These are phyloP conservation scores for Dolomedes plantarius DNA, from an alignment of 2,888 invertebrate genomes.

Conservation along the genomic window DNA sequence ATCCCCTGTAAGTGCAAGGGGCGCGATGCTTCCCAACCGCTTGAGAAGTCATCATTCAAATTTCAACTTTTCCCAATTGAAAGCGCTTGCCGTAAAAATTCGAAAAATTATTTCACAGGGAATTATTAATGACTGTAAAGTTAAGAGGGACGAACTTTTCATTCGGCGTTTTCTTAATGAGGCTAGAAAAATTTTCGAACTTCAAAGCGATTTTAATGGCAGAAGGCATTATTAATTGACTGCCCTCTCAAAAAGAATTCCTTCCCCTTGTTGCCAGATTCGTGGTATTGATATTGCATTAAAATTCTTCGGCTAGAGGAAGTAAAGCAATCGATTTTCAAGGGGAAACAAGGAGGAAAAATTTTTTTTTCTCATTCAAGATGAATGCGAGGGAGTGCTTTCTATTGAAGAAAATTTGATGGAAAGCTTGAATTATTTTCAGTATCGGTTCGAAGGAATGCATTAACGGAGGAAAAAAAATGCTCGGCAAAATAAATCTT, in stretches of 20 bases:
- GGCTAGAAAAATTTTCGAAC: neutral
- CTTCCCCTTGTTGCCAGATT: slow-evolving; percentile 14
- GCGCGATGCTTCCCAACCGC: neutral
- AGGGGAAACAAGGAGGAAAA: neutral
- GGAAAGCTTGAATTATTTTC: neutral
- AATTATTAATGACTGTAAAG: slow-evolving; percentile 2
- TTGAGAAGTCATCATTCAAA: slow-evolving; percentile 1
- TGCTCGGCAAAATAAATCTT: neutral
- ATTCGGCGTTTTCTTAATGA: neutral
- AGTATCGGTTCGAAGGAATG: neutral
- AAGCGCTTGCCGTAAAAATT: neutral
- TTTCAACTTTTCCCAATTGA: neutral
- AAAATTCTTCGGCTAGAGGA: neutral
- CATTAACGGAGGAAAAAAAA: neutral
- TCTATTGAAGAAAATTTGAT: slow-evolving; percentile 7
- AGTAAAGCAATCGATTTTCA: neutral
- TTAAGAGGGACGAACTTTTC: neutral
- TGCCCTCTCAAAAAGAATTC: neutral
- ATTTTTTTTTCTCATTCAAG: neutral
- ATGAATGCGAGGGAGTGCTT: neutral
- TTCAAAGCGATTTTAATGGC: neutral
- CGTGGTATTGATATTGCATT: neutral
- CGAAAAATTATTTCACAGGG: neutral
- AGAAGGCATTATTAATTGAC: slow-evolving; percentile 10
- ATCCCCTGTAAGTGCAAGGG: no score